Evolutionary conservation across 1,140 invertebrate genomes (phyloP).

Genomic region (Archivesica marissinica): DNA sequence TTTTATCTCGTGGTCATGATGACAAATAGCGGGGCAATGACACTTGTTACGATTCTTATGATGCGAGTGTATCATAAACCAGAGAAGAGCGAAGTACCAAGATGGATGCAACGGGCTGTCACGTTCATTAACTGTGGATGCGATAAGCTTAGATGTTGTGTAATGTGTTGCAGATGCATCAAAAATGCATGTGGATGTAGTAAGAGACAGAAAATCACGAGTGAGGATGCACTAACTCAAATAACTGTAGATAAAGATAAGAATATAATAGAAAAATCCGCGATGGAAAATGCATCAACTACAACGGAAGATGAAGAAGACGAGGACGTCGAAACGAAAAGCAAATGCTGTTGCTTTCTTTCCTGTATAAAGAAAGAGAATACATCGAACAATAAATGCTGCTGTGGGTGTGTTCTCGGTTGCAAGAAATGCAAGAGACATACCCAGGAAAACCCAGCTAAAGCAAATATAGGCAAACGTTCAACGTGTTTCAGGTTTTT

Average conservation of each 20-base stretch:
- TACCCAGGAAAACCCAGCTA: background rate
- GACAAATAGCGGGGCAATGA: conserved; percentile 48
- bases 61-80: conserved; percentile 56
- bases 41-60: conserved; percentile 49
- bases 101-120: conserved; percentile 22
- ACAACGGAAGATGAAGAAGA: background rate
- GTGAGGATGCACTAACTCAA: conserved; percentile 8
- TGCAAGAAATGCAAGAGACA: conserved; percentile 8
- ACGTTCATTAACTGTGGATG: conserved; percentile 49
- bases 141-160: conserved; percentile 39
- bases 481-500: background rate
- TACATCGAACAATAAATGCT: conserved; percentile 26
- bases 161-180: conserved; percentile 24
- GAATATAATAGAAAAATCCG: background rate
- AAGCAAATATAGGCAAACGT: background rate
- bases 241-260: conserved; percentile 17
- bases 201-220: background rate
- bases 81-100: conserved; percentile 49
- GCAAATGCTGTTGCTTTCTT: conserved; percentile 10
- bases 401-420: background rate
- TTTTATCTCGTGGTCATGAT: conserved; percentile 59
- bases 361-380: background rate
- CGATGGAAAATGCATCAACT: background rate
- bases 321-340: background rate
- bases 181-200: conserved; percentile 34